These are phyloP conservation scores for Acanthosepion lycidas DNA, from an alignment of 2,888 invertebrate species.

Conservation along the genomic window DNA sequence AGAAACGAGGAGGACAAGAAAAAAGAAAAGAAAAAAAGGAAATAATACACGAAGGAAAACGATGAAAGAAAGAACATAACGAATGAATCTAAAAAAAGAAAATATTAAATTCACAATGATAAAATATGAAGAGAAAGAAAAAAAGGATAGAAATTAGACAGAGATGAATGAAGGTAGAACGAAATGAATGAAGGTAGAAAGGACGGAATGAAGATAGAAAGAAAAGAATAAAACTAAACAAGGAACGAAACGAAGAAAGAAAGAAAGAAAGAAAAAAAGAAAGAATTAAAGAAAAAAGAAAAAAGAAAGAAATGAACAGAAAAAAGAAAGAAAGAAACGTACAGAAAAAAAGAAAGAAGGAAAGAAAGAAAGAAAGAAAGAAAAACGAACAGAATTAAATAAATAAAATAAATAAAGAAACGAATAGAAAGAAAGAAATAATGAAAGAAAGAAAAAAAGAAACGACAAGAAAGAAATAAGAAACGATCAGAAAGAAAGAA, in stretches of 20 bases:
- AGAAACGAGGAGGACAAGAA: no score
- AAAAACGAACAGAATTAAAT: not conserved
- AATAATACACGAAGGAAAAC: no score
- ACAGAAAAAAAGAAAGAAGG: not conserved
- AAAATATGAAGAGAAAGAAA: not conserved
- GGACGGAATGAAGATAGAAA: not conserved
- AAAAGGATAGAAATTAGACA: no score
- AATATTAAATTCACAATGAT: no score
- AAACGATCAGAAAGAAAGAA: not conserved
- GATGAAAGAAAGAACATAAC: no score
- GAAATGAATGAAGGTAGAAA: not conserved
- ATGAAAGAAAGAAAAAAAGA: not conserved
- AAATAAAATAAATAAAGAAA: not conserved
- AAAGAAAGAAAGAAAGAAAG: not conserved
- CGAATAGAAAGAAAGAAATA: fast-evolving
- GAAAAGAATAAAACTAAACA: not conserved
- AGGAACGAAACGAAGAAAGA: no score
- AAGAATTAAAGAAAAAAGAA: no score
- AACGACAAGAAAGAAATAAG: not conserved
- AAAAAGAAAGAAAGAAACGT: not conserved
- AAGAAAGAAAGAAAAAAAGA: no score
- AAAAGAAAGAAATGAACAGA: not conserved
- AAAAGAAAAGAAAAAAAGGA: not conserved
- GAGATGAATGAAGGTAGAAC: not conserved
- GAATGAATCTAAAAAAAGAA: fast-evolving